Percentiles rank a stretch among this genome's conserved stretches.
These are phyloP conservation scores for Limnephilus auricula DNA, from an alignment of 2,888 invertebrate species.

Conservation along the genomic window DNA sequence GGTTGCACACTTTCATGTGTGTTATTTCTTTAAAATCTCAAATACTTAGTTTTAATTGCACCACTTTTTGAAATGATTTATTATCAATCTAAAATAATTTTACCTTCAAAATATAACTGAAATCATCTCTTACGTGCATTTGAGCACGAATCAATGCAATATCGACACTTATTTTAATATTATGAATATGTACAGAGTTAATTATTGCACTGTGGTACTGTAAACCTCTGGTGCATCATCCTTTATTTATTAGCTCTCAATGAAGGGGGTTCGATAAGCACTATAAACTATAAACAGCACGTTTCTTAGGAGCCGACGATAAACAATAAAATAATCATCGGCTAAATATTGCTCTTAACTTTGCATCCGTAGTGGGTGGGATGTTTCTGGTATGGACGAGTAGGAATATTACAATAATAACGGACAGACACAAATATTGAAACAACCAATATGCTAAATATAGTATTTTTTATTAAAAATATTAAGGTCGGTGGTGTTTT, in stretches of 20 bases:
- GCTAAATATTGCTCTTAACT: background rate
- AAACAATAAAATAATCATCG: background rate
- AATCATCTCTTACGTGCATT: background rate
- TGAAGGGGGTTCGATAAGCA: background rate
- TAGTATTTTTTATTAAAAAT: no score
- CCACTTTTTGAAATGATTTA: no score
- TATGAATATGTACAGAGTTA: background rate
- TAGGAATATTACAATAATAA: background rate
- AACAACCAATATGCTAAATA: no score
- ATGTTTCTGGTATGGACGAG: background rate
- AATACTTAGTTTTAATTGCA: no score
- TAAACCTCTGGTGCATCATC: background rate
- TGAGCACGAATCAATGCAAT: background rate
- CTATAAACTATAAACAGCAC: background rate
- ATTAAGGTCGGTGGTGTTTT: no score
- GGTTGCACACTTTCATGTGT: no score
- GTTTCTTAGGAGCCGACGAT: background rate
- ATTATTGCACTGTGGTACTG: background rate
- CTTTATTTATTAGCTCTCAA: background rate
- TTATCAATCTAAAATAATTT: no score
- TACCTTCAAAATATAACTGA: no score
- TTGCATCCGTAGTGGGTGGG: background rate
- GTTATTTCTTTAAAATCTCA: no score
- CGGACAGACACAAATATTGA: background rate
- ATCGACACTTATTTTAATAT: background rate